Percentiles rank a stretch among this genome's conserved stretches.
These are phyloP conservation scores for Nematolebias whitei DNA, from an alignment of 2,113 vertebrate species.

Conservation along the genomic window DNA sequence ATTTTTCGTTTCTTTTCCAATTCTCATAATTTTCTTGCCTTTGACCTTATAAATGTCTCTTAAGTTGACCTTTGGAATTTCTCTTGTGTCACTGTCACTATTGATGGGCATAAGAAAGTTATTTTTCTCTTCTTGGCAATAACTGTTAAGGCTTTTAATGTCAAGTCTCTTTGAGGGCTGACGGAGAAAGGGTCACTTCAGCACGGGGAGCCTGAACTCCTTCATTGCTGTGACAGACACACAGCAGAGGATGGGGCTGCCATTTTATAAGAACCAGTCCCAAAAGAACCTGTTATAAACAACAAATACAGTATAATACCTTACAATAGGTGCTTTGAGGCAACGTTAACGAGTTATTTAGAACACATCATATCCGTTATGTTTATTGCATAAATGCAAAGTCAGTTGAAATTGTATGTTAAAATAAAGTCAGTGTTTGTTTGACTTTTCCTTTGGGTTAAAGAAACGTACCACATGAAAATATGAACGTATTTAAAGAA, in stretches of 20 bases:
- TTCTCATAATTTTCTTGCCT: neutral
- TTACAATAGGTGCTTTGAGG: neutral
- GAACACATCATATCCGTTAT: neutral
- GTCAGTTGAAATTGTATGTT: too few relatives aligned
- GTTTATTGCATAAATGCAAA: too few relatives aligned
- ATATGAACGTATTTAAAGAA: too few relatives aligned
- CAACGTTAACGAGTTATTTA: slow-evolving; percentile 9
- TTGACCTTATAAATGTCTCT: slow-evolving; percentile 9
- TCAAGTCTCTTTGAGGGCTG: slow-evolving; percentile 37
- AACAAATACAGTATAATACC: neutral
- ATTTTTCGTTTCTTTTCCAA: neutral
- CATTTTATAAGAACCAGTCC: slow-evolving; percentile 29
- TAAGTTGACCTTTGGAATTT: slow-evolving; percentile 25
- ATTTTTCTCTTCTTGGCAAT: slow-evolving; percentile 22
- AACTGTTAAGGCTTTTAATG: slow-evolving; percentile 16
- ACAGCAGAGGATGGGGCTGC: neutral
- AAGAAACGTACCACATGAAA: too few relatives aligned
- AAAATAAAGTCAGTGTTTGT: too few relatives aligned
- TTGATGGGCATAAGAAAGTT: slow-evolving; percentile 22
- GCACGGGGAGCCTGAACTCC: slow-evolving; percentile 14
- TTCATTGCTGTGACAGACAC: slow-evolving; percentile 1
- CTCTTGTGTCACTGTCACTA: neutral
- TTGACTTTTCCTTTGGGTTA: too few relatives aligned
- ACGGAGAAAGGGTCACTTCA: slow-evolving; percentile 31
- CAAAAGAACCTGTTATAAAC: slow-evolving; percentile 1